Percentiles rank a stretch among this genome's conserved stretches.
Conservation (phyloP, 1,140 invertebrate species). For the Steinernema khuongi region DNA sequence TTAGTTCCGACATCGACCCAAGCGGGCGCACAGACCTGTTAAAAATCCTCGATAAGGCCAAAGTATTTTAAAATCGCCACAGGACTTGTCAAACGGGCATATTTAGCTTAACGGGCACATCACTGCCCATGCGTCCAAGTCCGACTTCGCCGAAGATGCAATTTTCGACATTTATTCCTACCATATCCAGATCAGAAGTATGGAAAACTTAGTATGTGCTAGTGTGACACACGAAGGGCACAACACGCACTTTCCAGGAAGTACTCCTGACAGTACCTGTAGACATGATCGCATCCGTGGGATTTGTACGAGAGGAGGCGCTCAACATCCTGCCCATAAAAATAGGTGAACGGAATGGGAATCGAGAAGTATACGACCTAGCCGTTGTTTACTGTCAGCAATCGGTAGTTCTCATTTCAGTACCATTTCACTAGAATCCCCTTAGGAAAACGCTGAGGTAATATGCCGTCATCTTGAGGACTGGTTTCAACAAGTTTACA, state of each 20-base stretch:
- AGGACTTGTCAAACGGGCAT: not conserved
- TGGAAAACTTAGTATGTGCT: not conserved
- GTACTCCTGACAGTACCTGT: constrained; percentile 18
- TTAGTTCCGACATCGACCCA: constrained; percentile 9
- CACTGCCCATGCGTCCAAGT: not conserved
- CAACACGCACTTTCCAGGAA: not conserved
- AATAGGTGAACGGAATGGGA: constrained; percentile 9
- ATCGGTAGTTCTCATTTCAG: not conserved
- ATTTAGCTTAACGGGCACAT: not conserved
- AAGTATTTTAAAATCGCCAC: not conserved
- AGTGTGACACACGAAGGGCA: not conserved
- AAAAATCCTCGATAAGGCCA: constrained; percentile 14
- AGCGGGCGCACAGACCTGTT: constrained; percentile 22
- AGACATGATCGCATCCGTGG: constrained; percentile 20
- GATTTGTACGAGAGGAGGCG: constrained; percentile 11
- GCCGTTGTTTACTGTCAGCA: not conserved
- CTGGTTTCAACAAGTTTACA: constrained; percentile 20
- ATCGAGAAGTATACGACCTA: not conserved
- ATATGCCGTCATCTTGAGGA: constrained; percentile 12
- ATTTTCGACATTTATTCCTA: constrained; percentile 12
- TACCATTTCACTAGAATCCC: not conserved
- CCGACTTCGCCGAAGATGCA: constrained; percentile 6
- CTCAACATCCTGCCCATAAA: constrained; percentile 17
- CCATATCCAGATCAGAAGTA: not conserved
- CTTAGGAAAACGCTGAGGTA: constrained; percentile 19